Conservation (phyloP, 2,113 vertebrate species). For the Erythrocercus mccallii region DNA sequence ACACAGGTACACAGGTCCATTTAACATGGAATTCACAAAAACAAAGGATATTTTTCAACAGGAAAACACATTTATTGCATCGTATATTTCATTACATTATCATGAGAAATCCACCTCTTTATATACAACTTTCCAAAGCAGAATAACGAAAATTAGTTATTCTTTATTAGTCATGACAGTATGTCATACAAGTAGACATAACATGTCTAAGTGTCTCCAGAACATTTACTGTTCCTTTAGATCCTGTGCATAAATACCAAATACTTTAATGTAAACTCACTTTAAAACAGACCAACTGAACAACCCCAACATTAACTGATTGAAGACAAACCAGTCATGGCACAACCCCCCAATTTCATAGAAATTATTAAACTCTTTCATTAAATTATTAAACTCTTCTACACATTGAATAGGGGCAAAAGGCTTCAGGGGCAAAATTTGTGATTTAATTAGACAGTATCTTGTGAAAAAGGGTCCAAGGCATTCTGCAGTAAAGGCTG, state of each 20-base stretch:
- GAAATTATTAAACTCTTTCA: neutral
- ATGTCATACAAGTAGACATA: constrained; percentile 65
- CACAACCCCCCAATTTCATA: neutral
- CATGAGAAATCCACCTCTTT: neutral
- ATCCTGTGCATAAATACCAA: neutral
- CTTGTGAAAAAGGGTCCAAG: neutral
- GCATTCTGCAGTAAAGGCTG: neutral
- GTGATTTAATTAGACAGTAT: neutral
- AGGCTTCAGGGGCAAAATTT: neutral
- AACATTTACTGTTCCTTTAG: constrained; percentile 11
- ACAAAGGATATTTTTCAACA: neutral
- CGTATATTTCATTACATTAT: neutral
- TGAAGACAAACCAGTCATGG: neutral
- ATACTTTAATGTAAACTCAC: neutral
- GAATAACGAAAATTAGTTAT: neutral
- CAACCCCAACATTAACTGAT: neutral
- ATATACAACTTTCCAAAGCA: neutral
- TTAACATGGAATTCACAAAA: neutral
- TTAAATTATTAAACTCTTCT: neutral
- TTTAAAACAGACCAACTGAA: neutral
- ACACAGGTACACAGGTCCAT: no score
- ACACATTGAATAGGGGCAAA: neutral
- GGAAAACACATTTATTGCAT: neutral
- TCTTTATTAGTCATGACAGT: constrained; percentile 30
- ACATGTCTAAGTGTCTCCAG: constrained; percentile 40